Evolutionary conservation across 2,797 vertebrate species (phyloP), one percentile per base, ranked within the genome.

Genomic region (Paramormyrops hopkinsi): DNA sequence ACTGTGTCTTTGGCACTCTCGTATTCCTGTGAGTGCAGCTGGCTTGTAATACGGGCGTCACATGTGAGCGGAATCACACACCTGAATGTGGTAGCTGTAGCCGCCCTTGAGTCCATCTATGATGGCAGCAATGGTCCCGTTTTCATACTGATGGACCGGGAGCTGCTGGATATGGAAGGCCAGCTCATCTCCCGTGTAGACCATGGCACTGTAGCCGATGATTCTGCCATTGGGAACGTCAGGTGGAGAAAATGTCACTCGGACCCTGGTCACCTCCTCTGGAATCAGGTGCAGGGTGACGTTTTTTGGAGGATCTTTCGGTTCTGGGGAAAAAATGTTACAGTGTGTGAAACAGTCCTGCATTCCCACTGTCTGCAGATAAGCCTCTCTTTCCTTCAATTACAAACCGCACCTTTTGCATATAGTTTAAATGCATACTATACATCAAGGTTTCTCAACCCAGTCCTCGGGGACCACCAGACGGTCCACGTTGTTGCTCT

Each of bases 91-190:
- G 92, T 99, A 99, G 11, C 94, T 98, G 76, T 96, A 93, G 91
- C 99, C 99, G 92, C 99, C 99, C 94, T 99, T 98, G 6, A 99
- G 94, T 50, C 98, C 98, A 50, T 97, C 95, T 91, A 99, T 96
- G 91, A 97, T 83, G 1, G 97, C 97, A 25, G 94, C 96, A 91
- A 99, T 90, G 0, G 94, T 97, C 51, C 96, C 95, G 87, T 97
- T 94, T 4, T 96, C 95, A 90, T 94, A 95, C 41, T 93, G 93
- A 88, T 96, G 95, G 85, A 97, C 94, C 87, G 94, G 94, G 17
- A 99, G 96, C 88, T 95, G 96, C 88, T 96, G 94, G 83, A 98
- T 94, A 90, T 94, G 96, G 88, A 96, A 95, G 56, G 96, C 93
- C 79, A 97, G 94, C 50, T 95, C 93, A n/a, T 96, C 96, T 54